Evolutionary conservation across 2,797 vertebrate genomes (phyloP).

Genomic region (Squalus acanthias): DNA sequence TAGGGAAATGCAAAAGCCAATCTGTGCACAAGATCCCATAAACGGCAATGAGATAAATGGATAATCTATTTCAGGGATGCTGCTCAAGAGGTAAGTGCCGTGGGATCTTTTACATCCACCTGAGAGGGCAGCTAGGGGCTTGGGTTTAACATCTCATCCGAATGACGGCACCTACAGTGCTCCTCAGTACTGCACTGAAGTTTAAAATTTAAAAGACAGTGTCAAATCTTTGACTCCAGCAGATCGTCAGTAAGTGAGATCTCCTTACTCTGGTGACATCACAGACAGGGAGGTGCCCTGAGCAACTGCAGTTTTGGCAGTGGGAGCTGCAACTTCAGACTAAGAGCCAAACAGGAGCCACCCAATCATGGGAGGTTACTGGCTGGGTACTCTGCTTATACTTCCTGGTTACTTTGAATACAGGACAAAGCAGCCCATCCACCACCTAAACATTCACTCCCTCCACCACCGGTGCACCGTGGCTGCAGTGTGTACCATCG

Average conservation of each 20-base stretch:
- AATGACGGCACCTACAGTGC: background rate
- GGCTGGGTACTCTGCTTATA: background rate
- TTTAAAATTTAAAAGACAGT: background rate
- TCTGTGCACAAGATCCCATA: background rate
- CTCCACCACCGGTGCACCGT: too few relatives aligned
- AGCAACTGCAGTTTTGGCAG: background rate
- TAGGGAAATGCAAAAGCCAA: background rate
- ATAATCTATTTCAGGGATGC: background rate
- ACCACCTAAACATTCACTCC: too few relatives aligned
- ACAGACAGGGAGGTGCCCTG: background rate
- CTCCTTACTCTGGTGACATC: too few relatives aligned
- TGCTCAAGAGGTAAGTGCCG: background rate
- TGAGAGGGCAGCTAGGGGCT: background rate
- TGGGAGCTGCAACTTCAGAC: background rate
- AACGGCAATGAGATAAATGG: background rate
- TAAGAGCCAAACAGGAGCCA: too few relatives aligned
- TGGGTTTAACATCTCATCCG: background rate
- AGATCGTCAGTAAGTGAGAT: background rate
- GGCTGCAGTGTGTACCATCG: too few relatives aligned
- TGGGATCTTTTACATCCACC: background rate
- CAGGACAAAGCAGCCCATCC: too few relatives aligned
- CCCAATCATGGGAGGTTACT: too few relatives aligned
- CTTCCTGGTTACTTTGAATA: background rate
- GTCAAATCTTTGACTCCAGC: background rate
- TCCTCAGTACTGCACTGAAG: background rate